Evolutionary conservation across 2,888 invertebrate species (phyloP).

Genomic region (Arge pagana): DNA sequence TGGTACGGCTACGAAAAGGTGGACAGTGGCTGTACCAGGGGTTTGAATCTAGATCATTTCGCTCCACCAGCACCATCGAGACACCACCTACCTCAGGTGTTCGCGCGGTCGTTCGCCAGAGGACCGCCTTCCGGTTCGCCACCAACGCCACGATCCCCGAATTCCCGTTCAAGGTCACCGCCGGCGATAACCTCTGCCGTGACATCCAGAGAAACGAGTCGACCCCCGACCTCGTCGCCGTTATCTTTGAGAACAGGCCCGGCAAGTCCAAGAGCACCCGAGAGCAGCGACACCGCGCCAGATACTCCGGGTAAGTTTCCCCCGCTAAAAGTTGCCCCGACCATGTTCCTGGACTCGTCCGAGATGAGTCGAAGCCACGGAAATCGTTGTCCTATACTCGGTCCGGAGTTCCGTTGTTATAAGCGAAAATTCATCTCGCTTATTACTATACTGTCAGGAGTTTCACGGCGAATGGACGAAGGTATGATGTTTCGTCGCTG

Average conservation of each 20-base stretch:
- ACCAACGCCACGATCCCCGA: constrained; percentile 43
- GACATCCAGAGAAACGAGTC: constrained; percentile 33
- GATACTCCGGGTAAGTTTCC: constrained; percentile 41
- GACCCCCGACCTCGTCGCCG: constrained; percentile 34
- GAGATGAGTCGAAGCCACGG: too few species aligned
- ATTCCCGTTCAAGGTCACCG: constrained; percentile 45
- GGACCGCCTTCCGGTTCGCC: constrained; percentile 26
- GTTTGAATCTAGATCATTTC: constrained; percentile 57
- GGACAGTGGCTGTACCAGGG: constrained; percentile 68
- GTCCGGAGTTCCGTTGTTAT: too few species aligned
- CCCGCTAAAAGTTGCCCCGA: too few species aligned
- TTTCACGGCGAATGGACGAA: background rate
- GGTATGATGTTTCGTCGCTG: background rate
- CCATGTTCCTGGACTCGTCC: too few species aligned
- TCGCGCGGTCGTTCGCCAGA: too few species aligned
- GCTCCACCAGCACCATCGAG: constrained; percentile 42
- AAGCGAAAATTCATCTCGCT: too few species aligned
- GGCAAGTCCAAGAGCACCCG: constrained; percentile 38
- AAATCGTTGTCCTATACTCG: too few species aligned
- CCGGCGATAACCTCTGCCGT: constrained; percentile 28
- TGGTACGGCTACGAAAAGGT: constrained; percentile 87
- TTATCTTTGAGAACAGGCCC: constrained; percentile 39
- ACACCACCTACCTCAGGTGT: constrained; percentile 30
- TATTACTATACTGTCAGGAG: too few species aligned
- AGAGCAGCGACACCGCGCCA: constrained; percentile 42